phyloP scores from a whole-genome alignment of 2,888 invertebrate species.

The Caenorhabditis angaria region DNA sequence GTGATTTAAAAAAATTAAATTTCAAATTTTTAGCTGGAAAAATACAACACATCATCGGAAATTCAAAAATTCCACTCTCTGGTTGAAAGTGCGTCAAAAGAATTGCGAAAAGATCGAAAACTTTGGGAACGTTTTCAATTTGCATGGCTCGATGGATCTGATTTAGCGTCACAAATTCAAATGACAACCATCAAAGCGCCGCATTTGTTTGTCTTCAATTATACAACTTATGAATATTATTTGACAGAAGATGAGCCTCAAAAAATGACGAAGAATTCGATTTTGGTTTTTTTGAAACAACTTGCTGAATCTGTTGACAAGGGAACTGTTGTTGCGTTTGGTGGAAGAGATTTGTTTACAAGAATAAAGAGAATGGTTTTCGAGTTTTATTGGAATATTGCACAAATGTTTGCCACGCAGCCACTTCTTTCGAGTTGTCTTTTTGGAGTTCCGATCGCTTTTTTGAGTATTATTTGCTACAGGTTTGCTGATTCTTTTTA shows the following conservation, averaged over 20 bases:
- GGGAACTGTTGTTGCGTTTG: constrained; percentile 33
- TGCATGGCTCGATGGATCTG: constrained; percentile 86
- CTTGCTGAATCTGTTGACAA: constrained; percentile 77
- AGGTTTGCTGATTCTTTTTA: constrained; percentile 72
- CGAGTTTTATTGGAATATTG: constrained; percentile 54
- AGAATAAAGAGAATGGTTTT: constrained; percentile 41
- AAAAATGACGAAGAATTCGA: constrained; percentile 79
- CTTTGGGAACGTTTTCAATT: constrained; percentile 75
- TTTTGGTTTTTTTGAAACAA: constrained; percentile 71
- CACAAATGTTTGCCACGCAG: constrained; percentile 71
- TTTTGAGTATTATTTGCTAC: constrained; percentile 91
- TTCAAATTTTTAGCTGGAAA: constrained; percentile 41
- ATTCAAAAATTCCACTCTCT: constrained; percentile 49
- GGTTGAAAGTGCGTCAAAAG: constrained; percentile 49
- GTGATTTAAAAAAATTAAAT: constrained; percentile 2
- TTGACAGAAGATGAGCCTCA: constrained; percentile 83
- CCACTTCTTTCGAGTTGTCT: constrained; percentile 90
- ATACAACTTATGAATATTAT: constrained; percentile 90
- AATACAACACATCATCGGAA: constrained; percentile 35
- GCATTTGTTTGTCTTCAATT: constrained; percentile 88
- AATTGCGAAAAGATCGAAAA: constrained; percentile 35
- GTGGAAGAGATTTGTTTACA: constrained; percentile 41
- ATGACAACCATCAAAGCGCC: constrained; percentile 87
- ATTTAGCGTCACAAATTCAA: constrained; percentile 90
- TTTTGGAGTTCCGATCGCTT: constrained; percentile 91